Conservation (phyloP, 2,888 invertebrate species). For the Perizoma flavofasciatum region DNA sequence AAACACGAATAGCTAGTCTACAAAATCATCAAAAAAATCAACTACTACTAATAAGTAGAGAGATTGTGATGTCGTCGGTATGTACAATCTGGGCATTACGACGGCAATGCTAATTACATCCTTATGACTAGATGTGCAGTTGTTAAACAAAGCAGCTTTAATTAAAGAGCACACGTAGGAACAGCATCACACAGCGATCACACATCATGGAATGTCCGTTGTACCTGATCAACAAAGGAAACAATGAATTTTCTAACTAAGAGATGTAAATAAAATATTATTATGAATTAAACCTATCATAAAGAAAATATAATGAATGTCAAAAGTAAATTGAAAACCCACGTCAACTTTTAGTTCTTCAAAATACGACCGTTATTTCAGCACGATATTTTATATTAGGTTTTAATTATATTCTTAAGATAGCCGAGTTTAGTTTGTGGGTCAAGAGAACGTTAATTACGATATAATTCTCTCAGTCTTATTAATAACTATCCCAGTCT, state of each 20-base stretch:
- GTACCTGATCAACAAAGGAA: neutral
- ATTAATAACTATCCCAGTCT: neutral
- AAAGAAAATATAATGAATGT: no score
- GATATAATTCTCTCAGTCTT: neutral
- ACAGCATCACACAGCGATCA: neutral
- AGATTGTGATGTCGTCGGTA: slow-evolving; percentile 1
- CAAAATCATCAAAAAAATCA: neutral
- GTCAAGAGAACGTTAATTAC: slow-evolving; percentile 3
- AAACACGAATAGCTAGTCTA: neutral
- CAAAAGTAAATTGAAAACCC: no score
- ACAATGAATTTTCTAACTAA: neutral
- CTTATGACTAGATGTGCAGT: slow-evolving; percentile 46
- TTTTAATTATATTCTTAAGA: no score
- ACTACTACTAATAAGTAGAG: no score
- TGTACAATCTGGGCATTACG: slow-evolving; percentile 22
- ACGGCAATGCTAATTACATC: slow-evolving; percentile 56
- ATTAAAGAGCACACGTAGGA: neutral
- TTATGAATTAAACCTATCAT: no score
- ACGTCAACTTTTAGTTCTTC: no score
- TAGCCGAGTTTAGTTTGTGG: neutral
- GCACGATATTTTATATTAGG: no score
- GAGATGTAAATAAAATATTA: no score
- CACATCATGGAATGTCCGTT: slow-evolving; percentile 1
- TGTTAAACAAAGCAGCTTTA: slow-evolving; percentile 46
- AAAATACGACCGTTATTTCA: no score